These are phyloP conservation scores for Aethes cnicana DNA, from an alignment of 2,888 invertebrate species.

Conservation along the genomic window DNA sequence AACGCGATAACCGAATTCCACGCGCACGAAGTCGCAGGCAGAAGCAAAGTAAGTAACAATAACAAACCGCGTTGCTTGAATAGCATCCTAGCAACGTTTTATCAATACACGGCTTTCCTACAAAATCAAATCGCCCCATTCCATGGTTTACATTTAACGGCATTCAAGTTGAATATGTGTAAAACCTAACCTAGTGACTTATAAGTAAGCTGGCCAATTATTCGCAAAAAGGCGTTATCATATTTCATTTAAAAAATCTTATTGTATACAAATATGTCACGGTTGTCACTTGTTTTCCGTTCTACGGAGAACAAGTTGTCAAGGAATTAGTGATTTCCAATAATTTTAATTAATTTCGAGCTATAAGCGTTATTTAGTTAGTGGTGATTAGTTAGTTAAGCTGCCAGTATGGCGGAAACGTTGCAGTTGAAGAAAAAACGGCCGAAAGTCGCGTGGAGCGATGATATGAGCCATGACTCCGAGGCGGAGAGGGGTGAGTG, in stretches of 20 bases:
- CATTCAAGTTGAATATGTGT: too few species aligned
- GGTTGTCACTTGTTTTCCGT: constrained; percentile 40
- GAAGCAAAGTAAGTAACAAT: too few species aligned
- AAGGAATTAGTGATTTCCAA: too few species aligned
- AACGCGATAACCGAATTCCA: too few species aligned
- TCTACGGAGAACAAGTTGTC: constrained; percentile 34
- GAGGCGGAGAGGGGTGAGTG: constrained; percentile 73
- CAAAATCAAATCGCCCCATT: too few species aligned
- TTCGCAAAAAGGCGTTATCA: constrained; percentile 1
- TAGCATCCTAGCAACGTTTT: constrained; percentile 2
- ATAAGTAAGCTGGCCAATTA: constrained; percentile 4
- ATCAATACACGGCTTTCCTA: too few species aligned
- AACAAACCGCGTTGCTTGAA: too few species aligned
- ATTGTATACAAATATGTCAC: too few species aligned
- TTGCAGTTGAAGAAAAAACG: constrained; percentile 39
- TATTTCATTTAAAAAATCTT: neutral
- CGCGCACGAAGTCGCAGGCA: too few species aligned
- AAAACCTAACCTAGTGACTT: too few species aligned
- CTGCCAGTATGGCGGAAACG: constrained; percentile 42
- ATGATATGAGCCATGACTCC: constrained; percentile 75
- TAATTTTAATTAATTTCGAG: constrained; percentile 5
- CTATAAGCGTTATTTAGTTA: constrained; percentile 24
- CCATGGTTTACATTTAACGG: too few species aligned
- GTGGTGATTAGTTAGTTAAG: constrained; percentile 35
- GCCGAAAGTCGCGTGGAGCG: constrained; percentile 72